Evolutionary conservation across 2,113 vertebrate genomes (phyloP), one percentile per base, ranked within the genome.

Genomic region (Jacana jacana): DNA sequence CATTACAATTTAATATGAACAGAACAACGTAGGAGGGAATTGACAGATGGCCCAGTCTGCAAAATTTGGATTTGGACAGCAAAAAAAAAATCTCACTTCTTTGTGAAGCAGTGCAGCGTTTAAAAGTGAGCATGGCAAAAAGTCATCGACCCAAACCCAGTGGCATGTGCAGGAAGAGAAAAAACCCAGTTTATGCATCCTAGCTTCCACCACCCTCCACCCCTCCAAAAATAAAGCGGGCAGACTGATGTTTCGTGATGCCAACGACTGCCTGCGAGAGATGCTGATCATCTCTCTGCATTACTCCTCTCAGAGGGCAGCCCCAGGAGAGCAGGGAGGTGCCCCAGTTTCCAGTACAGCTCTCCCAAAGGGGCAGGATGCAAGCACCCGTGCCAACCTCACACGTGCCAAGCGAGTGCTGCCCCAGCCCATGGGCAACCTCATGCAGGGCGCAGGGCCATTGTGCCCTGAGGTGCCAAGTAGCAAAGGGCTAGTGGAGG

Each of bases 11-110:
- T 94, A 96, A 95, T 93, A 95, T 84, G 88, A 97, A 91, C 95
- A 93, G 92, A 95, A 95, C 86, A 93, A 95, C 44, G 84, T 96
- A 97, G 93, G 93, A 96, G 91, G 92, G 93, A 96, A 94, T 84
- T 96, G 93, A 97, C 95, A 96, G 95, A 94, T 92, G 95, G 92
- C 88, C 93, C 88, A 93, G 96, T 96, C 95, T 94, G 86, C 86
- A 97, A 96, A 96, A 91, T 93, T 95, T 90, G 95, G 89, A 96
- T 89, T 86, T 94, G 90, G 92, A 93, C 70, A 79, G 80, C 7
- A 89, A 88, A 55, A 35, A 46, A 20, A 40, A 84, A n/a, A 60
- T 22, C 40, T 81, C 8, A 0, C 33, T 58, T 60, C 68, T 91
- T 68, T 68, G 44, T 33, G 54, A 48, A 90, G 88, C 72, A 57